Evolutionary conservation across 2,888 invertebrate species (phyloP), one percentile per base, ranked within the genome.

Genomic region (Protonemura montana): DNA sequence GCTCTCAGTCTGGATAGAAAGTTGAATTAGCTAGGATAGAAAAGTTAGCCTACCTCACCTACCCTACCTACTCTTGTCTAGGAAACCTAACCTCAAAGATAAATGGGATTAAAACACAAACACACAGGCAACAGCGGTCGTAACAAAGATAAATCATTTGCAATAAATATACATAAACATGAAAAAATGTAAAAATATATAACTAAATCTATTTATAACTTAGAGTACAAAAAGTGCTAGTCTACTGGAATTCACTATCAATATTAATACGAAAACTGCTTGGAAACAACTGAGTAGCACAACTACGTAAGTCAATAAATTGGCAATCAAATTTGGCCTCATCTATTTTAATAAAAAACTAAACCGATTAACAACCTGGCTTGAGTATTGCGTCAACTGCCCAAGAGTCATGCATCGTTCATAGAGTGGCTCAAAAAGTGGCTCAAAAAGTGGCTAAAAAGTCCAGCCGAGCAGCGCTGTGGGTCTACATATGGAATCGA

Each of bases 271-370:
- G 21, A 59, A 59, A 59, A 59, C 7, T 16, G 7, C 59, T 10
- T n/a, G n/a, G n/a, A 59, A 59, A 21, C 2, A 13, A 16, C 1
- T 3, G 59, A 21, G 21, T 7, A 59, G 35, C n/a, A 59, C 59
- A 59, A 16, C 21, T 21, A 21, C 59, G 21, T 16, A 78, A 25
- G 21, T 16, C 59, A 21, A 59, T 21, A 59, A 3, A 35, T 83
- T 83, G 82, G 82, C 82, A 83, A 83, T 21, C 5, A 35, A 83
- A 41, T 83, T 83, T 83, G 82, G 82, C 82, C 82, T 83, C 82
- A 41, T 7, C 13, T 83, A 35, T 42, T 35, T 30, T 29, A 82
- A 83, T 42, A 41, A 25, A 35, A 82, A n/a, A n/a, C n/a, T n/a
- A 59, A 59, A 59, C 7, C 21, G 21, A 59, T 3, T 59, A 59